These are phyloP conservation scores for Gobionotothen gibberifrons DNA, from an alignment of 2,797 vertebrate genomes.

Conservation along the genomic window DNA sequence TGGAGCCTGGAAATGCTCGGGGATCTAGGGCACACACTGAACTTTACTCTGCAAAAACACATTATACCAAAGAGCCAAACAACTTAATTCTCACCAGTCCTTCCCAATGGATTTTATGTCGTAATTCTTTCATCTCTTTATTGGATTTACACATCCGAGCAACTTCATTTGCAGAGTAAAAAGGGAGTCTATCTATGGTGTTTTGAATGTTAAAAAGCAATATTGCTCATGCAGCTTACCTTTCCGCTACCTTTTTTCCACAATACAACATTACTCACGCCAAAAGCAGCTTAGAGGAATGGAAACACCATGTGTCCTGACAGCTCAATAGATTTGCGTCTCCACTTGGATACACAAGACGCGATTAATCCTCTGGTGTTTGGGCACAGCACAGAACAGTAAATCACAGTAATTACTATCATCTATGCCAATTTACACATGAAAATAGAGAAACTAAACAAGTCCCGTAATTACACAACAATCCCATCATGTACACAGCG, in stretches of 20 bases:
- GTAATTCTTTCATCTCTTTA: constrained; percentile 61
- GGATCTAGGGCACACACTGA: constrained; percentile 53
- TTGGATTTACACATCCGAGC: constrained; percentile 49
- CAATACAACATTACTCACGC: constrained; percentile 65
- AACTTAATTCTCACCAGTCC: constrained; percentile 35
- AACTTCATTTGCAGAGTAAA: constrained; percentile 39
- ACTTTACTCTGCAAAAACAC: constrained; percentile 51
- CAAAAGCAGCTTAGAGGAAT: constrained; percentile 76
- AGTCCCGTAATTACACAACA: constrained; percentile 44
- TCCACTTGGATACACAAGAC: constrained; percentile 67
- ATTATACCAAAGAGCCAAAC: constrained; percentile 37
- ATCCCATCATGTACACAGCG: constrained; percentile 1
- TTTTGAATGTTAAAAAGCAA: constrained; percentile 51
- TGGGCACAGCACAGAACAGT: constrained; percentile 45
- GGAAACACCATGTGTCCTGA: constrained; percentile 71
- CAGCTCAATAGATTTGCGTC: constrained; percentile 70
- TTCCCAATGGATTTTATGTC: constrained; percentile 38
- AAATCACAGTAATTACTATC: constrained; percentile 74
- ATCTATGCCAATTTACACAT: constrained; percentile 67
- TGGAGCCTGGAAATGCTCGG: constrained; percentile 44
- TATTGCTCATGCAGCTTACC: constrained; percentile 52
- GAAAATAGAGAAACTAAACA: constrained; percentile 43
- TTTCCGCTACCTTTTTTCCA: constrained; percentile 54
- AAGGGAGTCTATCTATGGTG: constrained; percentile 25
- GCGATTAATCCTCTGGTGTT: constrained; percentile 68